A percentile compares a stretch with the other conserved stretches of the same genome.
Conservation (phyloP, 2,797 vertebrate genomes). For the Streptopelia turtur region DNA sequence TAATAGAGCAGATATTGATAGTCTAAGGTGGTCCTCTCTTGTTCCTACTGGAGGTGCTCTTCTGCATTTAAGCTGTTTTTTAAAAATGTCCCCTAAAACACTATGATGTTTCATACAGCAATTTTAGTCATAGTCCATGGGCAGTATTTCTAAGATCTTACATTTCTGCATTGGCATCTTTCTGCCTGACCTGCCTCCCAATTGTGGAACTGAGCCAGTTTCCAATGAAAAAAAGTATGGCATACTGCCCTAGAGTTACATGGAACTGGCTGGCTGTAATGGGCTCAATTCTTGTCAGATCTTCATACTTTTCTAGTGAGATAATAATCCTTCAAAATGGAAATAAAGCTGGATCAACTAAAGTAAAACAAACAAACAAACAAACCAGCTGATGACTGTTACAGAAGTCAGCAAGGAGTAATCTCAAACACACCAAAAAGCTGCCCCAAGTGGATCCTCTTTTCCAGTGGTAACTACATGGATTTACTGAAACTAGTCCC, state of each 20-base stretch:
- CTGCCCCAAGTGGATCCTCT: not conserved
- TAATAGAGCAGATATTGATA: not conserved
- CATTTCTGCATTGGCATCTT: not conserved
- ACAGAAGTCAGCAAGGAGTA: not conserved
- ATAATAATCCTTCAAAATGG: not conserved
- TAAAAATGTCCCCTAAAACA: not conserved
- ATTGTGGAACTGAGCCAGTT: not conserved
- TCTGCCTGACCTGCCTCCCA: not conserved
- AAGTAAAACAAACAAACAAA: not conserved
- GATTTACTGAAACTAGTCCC: not conserved
- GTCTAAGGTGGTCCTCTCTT: not conserved
- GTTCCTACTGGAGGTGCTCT: not conserved
- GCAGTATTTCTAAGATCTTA: not conserved
- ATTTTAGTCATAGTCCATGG: not conserved
- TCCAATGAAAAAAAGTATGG: not conserved
- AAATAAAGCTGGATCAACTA: not conserved
- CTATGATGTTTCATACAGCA: not conserved
- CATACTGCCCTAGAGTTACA: not conserved
- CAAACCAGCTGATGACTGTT: not conserved
- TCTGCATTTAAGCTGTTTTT: not conserved
- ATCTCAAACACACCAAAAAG: not conserved
- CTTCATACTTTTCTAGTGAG: slow-evolving; percentile 13
- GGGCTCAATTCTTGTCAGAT: not conserved
- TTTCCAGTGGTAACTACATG: not conserved
- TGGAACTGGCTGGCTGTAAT: not conserved